Percentiles rank a stretch among this genome's conserved stretches.
Conservation (phyloP, 1,140 invertebrate genomes). For the Metopolophium dirhodum region DNA sequence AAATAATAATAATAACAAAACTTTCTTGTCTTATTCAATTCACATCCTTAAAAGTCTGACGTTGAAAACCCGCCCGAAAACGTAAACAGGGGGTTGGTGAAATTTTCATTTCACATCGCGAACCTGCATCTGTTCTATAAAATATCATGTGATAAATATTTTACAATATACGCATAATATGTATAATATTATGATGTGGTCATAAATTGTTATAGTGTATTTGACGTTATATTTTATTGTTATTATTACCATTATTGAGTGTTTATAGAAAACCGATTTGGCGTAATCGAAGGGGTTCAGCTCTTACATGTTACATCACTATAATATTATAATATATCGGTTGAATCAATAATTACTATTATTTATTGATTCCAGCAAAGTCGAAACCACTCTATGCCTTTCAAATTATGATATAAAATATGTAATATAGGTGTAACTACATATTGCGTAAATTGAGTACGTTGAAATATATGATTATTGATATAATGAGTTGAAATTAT, state of each 20-base stretch:
- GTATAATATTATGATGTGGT: background rate
- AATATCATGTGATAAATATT: background rate
- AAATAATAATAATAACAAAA: background rate
- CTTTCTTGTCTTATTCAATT: background rate
- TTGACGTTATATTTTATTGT: background rate
- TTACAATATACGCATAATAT: background rate
- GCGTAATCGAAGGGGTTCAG: background rate
- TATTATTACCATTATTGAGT: background rate
- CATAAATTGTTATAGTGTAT: background rate
- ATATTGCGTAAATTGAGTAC: background rate
- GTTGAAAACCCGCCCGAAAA: too few relatives aligned
- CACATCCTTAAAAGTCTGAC: background rate
- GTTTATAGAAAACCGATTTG: background rate
- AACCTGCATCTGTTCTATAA: background rate
- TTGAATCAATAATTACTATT: constrained; percentile 3
- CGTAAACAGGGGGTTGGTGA: too few relatives aligned
- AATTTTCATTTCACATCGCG: background rate
- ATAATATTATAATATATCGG: background rate
- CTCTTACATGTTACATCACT: background rate
- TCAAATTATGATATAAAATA: background rate
- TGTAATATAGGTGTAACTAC: background rate
- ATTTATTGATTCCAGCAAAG: background rate
- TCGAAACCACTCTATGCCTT: background rate
- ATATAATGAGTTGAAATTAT: constrained; percentile 4
- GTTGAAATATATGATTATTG: background rate